Evolutionary conservation across 37 sponge, comb jelly and placozoan genomes (phyloP).

Genomic region (Halichondria panicea): DNA sequence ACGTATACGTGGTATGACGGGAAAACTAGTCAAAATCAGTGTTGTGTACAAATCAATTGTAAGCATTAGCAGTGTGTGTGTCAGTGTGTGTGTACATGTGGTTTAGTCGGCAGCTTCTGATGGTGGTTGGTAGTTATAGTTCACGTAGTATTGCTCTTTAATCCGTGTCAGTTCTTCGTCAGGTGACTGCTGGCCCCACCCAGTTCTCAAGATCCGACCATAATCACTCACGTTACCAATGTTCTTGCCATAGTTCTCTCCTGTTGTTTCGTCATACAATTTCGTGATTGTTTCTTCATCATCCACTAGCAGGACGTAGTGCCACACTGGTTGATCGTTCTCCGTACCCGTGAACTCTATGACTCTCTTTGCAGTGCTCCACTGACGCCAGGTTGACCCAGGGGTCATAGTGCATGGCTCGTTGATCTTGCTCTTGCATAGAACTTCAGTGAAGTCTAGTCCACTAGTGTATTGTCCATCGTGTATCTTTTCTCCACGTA

Average conservation of each 20-base stretch:
- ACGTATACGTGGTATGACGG: too few species aligned
- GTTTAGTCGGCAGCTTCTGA: too few species aligned
- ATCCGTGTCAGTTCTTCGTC: too few species aligned
- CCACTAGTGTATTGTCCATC: constrained; percentile 12
- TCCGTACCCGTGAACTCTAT: constrained; percentile 43
- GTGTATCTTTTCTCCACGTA: neutral
- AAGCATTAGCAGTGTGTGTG: too few species aligned
- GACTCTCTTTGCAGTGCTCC: neutral
- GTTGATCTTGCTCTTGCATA: constrained; percentile 18
- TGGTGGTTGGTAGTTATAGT: too few species aligned
- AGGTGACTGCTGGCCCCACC: constrained; percentile 79
- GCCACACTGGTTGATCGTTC: constrained; percentile 60
- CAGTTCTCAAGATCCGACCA: constrained; percentile 66
- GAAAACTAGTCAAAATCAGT: too few species aligned
- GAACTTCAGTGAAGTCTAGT: constrained; percentile 10
- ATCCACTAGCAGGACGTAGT: constrained; percentile 67
- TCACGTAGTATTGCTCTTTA: too few species aligned
- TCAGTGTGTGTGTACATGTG: too few species aligned
- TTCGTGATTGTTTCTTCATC: constrained; percentile 35
- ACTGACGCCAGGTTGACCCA: constrained; percentile 7
- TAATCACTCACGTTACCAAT: constrained; percentile 58
- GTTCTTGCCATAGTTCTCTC: too few species aligned
- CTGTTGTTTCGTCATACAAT: too few species aligned
- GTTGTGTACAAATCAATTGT: constrained; percentile 98
- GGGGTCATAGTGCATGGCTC: constrained; percentile 15